phyloP scores from a whole-genome alignment of 2,797 vertebrate genomes.

The Trachurus trachurus region DNA sequence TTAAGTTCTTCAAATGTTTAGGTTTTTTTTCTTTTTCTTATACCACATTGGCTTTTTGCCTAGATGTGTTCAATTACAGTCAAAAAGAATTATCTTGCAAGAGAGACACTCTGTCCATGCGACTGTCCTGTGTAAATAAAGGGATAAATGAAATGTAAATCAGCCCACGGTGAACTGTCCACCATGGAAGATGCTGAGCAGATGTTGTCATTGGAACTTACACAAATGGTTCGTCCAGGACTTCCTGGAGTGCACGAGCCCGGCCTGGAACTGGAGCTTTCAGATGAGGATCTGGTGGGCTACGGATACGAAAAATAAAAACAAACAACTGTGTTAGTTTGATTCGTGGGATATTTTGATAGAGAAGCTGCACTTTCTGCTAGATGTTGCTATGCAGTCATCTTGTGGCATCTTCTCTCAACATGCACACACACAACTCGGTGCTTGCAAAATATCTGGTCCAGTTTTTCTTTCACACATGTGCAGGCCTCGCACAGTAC shows the following conservation, averaged over 20 bases:
- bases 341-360: background rate
- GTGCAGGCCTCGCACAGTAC: background rate
- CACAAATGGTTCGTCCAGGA: constrained; percentile 95
- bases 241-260: constrained; percentile 96
- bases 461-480: background rate
- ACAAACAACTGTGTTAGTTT: constrained; percentile 9
- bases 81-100: constrained; percentile 49
- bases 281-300: constrained; percentile 93
- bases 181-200: constrained; percentile 30
- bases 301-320: constrained; percentile 64
- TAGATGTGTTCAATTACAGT: constrained; percentile 24
- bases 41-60: constrained; percentile 3
- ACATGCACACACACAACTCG: background rate
- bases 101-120: constrained; percentile 57
- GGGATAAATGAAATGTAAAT: constrained; percentile 50
- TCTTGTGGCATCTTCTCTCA: background rate
- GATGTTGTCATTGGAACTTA: constrained; percentile 83
- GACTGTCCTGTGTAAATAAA: constrained; percentile 72
- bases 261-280: constrained; percentile 95
- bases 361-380: background rate
- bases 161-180: constrained; percentile 37
- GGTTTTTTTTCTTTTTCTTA: background rate
- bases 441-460: background rate
- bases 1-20: background rate
- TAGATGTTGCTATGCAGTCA: no score